A percentile compares a stretch with the other conserved stretches of the same genome.
Evolutionary conservation across 2,888 invertebrate species (phyloP).

Genomic region (Lycocerus yunnanus): DNA sequence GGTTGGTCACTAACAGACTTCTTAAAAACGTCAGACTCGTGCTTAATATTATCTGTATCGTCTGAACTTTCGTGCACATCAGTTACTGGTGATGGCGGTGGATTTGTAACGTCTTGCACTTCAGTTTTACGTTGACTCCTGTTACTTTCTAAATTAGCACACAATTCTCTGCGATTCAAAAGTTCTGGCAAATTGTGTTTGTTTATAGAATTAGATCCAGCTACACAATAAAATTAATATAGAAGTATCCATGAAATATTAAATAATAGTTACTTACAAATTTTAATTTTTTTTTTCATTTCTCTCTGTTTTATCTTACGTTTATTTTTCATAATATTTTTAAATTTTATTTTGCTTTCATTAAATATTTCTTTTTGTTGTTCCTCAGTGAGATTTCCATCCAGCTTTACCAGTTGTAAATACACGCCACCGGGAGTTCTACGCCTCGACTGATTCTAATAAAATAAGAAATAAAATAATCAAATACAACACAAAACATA

Average conservation of each 20-base stretch:
- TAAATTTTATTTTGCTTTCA: conserved; percentile 65
- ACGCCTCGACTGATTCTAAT: conserved; percentile 76
- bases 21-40: conserved; percentile 6
- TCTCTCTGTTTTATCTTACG: conserved; percentile 69
- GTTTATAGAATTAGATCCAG: conserved; percentile 20
- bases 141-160: conserved; percentile 45
- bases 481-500: neutral
- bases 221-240: conserved; percentile 14
- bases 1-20: conserved; percentile 20
- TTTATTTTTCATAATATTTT: conserved; percentile 61
- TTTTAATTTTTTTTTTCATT: conserved; percentile 59
- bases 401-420: conserved; percentile 77
- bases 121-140: conserved; percentile 58
- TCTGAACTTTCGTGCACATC: conserved; percentile 70
- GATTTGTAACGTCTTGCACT: conserved; percentile 66
- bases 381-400: conserved; percentile 67
- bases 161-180: conserved; percentile 64
- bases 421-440: conserved; percentile 88
- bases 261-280: conserved; percentile 37
- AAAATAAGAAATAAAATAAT: too few species aligned
- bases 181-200: conserved; percentile 62
- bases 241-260: neutral
- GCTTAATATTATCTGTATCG: conserved; percentile 43
- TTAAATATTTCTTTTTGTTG: conserved; percentile 71
- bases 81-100: conserved; percentile 81